A percentile compares a stretch with the other conserved stretches of the same genome.
These are phyloP conservation scores for Polypedilum vanderplanki DNA, from an alignment of 1,140 invertebrate genomes.

Conservation along the genomic window DNA sequence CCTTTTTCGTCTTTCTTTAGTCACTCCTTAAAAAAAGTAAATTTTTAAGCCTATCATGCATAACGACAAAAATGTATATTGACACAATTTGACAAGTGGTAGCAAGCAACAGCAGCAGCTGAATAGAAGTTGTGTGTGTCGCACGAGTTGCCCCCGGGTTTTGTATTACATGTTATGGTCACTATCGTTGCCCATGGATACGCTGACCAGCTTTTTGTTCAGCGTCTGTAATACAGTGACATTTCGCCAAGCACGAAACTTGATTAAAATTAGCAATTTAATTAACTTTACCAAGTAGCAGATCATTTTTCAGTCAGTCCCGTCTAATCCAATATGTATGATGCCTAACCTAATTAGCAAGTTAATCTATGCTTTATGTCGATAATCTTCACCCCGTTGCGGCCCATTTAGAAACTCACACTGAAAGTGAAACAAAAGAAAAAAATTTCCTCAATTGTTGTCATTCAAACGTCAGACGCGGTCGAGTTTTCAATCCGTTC, in stretches of 20 bases:
- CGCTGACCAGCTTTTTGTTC: background rate
- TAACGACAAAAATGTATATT: background rate
- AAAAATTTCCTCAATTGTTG: background rate
- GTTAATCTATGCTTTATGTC: background rate
- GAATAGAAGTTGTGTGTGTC: background rate
- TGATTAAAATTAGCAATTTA: background rate
- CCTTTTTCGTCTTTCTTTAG: too few relatives aligned
- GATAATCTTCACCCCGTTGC: background rate
- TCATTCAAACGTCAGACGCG: background rate
- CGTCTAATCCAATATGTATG: background rate
- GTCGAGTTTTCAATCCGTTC: slow-evolving; percentile 18
- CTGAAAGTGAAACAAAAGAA: background rate
- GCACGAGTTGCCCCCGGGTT: background rate
- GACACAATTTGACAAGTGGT: slow-evolving; percentile 4
- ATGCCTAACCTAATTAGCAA: background rate
- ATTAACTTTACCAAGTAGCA: background rate
- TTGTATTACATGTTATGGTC: slow-evolving; percentile 1
- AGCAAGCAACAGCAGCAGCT: background rate
- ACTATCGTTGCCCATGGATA: slow-evolving; percentile 4
- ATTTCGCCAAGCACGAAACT: background rate
- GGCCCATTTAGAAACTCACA: background rate
- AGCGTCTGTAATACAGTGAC: background rate
- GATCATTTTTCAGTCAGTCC: background rate
- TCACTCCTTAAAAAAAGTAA: too few relatives aligned
- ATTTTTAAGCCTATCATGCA: background rate